Evolutionary conservation across 92 coral and sea anemone genomes (phyloP).

Genomic region (Umimayanthus kanabou): DNA sequence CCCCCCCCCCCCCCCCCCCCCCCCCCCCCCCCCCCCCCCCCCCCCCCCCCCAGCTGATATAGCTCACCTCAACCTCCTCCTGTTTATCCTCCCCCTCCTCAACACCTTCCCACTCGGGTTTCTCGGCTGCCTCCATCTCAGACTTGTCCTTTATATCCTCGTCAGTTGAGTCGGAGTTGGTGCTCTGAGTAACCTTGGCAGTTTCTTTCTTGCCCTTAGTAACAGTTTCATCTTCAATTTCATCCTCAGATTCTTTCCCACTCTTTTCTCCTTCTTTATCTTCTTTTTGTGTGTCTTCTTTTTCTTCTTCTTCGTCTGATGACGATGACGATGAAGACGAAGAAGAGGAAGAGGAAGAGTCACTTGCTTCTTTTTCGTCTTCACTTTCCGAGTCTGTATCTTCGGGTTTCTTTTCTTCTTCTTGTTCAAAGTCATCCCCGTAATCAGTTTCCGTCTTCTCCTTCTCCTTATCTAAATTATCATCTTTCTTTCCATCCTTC

Average conservation of each 20-base stretch:
- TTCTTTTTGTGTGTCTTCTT: constrained; percentile 30
- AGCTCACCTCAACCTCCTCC: constrained; percentile 44
- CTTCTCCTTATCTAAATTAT: constrained; percentile 33
- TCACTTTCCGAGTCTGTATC: constrained; percentile 48
- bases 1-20: no score
- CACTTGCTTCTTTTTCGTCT: constrained; percentile 38
- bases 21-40: no score
- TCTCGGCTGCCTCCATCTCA: not conserved
- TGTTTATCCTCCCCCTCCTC: constrained; percentile 45
- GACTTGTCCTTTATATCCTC: not conserved
- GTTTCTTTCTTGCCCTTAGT: constrained; percentile 29
- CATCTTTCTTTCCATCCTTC: constrained; percentile 50
- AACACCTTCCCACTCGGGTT: constrained; percentile 1
- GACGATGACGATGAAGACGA: constrained; percentile 16
- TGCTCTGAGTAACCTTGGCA: not conserved
- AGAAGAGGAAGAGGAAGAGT: constrained; percentile 13
- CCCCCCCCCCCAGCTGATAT: constrained; percentile 38
- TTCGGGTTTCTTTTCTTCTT: constrained; percentile 54
- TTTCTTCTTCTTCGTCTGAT: constrained; percentile 32
- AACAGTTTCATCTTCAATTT: constrained; percentile 65
- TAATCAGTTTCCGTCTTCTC: constrained; percentile 51
- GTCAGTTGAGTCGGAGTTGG: not conserved
- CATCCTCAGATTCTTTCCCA: constrained; percentile 46
- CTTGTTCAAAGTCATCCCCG: constrained; percentile 57
- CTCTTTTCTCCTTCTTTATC: constrained; percentile 38